Conservation (phyloP, 2,113 vertebrate genomes). For the Sigmodon hispidus region DNA sequence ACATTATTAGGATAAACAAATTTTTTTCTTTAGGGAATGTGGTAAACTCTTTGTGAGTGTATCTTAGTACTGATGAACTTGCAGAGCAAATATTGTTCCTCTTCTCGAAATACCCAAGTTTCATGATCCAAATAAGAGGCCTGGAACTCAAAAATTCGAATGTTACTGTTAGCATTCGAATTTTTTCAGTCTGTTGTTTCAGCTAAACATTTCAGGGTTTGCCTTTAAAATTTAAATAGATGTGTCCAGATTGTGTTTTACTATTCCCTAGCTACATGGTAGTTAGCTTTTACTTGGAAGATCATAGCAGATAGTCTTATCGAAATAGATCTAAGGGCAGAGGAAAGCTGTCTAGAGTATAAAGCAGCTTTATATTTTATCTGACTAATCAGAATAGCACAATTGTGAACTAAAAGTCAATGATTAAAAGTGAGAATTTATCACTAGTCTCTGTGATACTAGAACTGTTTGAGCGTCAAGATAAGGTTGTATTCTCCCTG, state of each 20-base stretch:
- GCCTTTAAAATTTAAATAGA: conserved; percentile 39
- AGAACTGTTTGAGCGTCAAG: background rate
- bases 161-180: conserved; percentile 40
- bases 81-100: background rate
- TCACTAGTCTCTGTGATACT: background rate
- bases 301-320: background rate
- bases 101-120: conserved; percentile 3
- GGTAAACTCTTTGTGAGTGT: background rate
- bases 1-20: conserved; percentile 68
- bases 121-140: background rate
- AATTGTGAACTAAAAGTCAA: background rate
- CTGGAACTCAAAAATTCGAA: no score
- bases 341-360: background rate
- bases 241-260: background rate
- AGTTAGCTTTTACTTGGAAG: conserved; percentile 18
- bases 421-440: background rate
- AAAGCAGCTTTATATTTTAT: background rate
- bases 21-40: conserved; percentile 40
- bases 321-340: background rate
- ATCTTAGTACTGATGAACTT: background rate
- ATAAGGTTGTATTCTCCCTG: background rate
- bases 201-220: background rate
- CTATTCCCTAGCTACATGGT: background rate
- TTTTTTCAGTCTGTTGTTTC: background rate
- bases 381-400: background rate